These are phyloP conservation scores for Enoplolaimus lenunculus DNA, from an alignment of 2,888 invertebrate genomes.

Conservation along the genomic window DNA sequence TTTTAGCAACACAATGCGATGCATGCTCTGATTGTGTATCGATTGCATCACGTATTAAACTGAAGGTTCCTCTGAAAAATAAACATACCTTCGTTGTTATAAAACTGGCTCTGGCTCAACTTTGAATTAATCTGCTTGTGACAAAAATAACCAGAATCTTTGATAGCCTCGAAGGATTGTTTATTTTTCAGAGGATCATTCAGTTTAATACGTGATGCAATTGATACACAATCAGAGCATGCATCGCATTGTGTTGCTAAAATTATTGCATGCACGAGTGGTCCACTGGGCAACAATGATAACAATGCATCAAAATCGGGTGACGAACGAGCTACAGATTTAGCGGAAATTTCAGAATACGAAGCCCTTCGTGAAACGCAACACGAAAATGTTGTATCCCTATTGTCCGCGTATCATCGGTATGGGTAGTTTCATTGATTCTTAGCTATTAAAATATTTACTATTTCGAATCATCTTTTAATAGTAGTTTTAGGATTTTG, in stretches of 20 bases:
- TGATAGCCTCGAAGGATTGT: no score
- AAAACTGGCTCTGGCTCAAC: no score
- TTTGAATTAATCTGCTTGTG: no score
- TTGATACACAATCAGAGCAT: conserved; percentile 57
- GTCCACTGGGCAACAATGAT: neutral
- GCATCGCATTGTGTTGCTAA: conserved; percentile 63
- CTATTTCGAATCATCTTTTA: no score
- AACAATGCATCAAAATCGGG: conserved; percentile 38
- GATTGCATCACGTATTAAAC: conserved; percentile 61
- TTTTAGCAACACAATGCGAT: conserved; percentile 65
- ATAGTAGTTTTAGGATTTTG: no score
- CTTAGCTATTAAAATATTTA: no score
- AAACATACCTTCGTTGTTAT: no score
- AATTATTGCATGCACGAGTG: conserved; percentile 50
- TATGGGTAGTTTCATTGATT: no score
- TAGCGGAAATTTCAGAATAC: conserved; percentile 68
- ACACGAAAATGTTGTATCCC: conserved; percentile 68
- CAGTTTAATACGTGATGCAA: conserved; percentile 61
- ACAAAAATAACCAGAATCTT: no score
- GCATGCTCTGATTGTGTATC: conserved; percentile 55
- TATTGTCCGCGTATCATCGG: conserved; percentile 50
- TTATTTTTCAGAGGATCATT: conserved; percentile 57
- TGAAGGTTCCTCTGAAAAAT: conserved; percentile 60
- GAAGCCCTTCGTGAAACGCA: conserved; percentile 63
- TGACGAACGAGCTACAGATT: conserved; percentile 48